Percentiles rank a stretch among this genome's conserved stretches.
Evolutionary conservation across 92 coral and sea anemone genomes (phyloP).

Genomic region (Paragorgia papillata): DNA sequence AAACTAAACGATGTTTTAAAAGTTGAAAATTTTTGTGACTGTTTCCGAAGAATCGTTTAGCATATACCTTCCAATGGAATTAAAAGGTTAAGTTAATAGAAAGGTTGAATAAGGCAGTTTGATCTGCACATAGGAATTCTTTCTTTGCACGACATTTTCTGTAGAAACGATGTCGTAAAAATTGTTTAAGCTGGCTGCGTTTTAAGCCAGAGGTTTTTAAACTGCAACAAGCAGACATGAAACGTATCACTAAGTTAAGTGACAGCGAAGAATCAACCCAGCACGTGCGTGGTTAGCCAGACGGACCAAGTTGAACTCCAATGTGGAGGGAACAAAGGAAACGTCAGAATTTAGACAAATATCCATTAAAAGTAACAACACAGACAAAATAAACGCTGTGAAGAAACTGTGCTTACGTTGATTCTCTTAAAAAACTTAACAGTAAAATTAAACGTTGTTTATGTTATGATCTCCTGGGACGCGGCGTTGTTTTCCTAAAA

Average conservation of each 20-base stretch:
- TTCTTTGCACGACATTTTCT: too few species aligned
- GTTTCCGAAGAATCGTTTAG: too few species aligned
- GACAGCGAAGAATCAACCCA: not conserved
- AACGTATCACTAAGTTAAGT: too few species aligned
- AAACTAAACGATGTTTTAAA: too few species aligned
- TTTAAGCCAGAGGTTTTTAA: not conserved
- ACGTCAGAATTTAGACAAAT: not conserved
- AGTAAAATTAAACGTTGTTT: not conserved
- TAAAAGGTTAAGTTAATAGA: not conserved
- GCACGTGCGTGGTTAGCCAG: not conserved
- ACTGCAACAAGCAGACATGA: not conserved
- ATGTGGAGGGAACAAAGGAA: not conserved
- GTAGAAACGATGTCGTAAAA: too few species aligned
- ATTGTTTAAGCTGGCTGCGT: too few species aligned
- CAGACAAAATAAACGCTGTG: not conserved
- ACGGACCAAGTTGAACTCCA: not conserved
- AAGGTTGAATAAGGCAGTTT: too few species aligned
- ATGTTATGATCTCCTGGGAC: not conserved
- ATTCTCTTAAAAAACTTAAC: not conserved
- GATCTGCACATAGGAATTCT: too few species aligned
- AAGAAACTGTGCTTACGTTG: conserved; percentile 1
- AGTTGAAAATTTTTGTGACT: too few species aligned
- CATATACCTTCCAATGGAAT: not conserved
- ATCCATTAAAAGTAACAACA: not conserved
- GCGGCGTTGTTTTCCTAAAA: conserved; percentile 26